Conservation (phyloP, 1,140 invertebrate species). For the Brachionus manjavacas region DNA sequence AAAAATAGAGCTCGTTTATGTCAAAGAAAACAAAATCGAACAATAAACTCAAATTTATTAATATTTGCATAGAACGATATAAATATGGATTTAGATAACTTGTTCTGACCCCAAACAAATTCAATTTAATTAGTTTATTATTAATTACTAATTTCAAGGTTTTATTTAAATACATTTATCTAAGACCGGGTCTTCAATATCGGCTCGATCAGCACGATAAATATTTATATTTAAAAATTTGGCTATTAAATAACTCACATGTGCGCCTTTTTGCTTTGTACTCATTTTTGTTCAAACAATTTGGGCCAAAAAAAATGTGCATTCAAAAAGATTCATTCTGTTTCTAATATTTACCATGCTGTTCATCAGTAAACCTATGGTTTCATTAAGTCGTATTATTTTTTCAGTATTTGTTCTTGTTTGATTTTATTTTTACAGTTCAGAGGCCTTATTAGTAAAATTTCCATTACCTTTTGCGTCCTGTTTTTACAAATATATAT, state of each 20-base stretch:
- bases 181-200: not conserved
- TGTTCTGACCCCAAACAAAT: not conserved
- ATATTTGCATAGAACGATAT: not conserved
- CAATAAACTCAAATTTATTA: not conserved
- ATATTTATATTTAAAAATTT: conserved; percentile 14
- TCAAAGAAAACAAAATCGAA: not conserved
- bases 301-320: not conserved
- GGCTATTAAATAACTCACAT: conserved; percentile 24
- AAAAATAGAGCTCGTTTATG: not conserved
- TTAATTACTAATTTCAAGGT: conserved; percentile 25
- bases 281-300: not conserved
- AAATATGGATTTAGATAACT: not conserved
- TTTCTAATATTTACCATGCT: conserved; percentile 24
- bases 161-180: not conserved
- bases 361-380: not conserved
- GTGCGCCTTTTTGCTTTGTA: conserved; percentile 21
- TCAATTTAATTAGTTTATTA: conserved; percentile 25
- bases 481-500: not conserved
- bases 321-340: conserved; percentile 16
- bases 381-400: not conserved
- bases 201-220: conserved; percentile 8
- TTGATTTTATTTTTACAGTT: not conserved
- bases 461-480: not conserved
- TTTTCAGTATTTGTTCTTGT: not conserved
- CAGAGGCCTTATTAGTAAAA: not conserved